phyloP scores from a whole-genome alignment of 1,140 invertebrate species.

The Phocides pigmalion region DNA sequence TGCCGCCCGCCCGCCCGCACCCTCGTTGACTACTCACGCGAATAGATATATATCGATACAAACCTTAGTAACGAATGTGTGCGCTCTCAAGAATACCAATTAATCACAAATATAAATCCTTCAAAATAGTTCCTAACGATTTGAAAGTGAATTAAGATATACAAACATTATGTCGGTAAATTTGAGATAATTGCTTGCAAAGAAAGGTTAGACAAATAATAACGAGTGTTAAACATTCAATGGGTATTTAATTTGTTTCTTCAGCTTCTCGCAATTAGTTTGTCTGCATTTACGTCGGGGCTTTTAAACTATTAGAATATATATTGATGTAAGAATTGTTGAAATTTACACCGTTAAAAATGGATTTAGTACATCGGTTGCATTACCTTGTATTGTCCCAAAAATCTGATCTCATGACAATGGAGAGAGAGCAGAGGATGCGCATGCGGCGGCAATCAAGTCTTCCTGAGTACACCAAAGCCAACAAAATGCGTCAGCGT shows the following conservation, averaged over 20 bases:
- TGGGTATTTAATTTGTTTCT: not conserved
- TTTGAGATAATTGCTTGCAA: not conserved
- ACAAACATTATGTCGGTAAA: not conserved
- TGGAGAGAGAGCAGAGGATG: conserved; percentile 76
- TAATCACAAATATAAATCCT: no score
- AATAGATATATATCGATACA: no score
- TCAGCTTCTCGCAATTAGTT: not conserved
- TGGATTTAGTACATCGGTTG: conserved; percentile 81
- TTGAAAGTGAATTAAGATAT: not conserved
- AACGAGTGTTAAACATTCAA: not conserved
- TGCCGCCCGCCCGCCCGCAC: not conserved
- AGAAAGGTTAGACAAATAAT: not conserved
- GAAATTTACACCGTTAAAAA: conserved; percentile 39
- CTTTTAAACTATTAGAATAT: not conserved
- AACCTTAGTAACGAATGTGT: no score
- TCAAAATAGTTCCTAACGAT: no score
- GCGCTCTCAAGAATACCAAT: no score
- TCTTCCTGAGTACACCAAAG: conserved; percentile 82
- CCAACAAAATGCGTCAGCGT: conserved; percentile 66
- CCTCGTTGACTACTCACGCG: no score
- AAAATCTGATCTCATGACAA: conserved; percentile 81
- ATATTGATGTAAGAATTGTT: not conserved
- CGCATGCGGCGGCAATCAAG: conserved; percentile 86
- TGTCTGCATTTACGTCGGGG: no score
- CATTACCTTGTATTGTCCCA: conserved; percentile 81